phyloP scores from a whole-genome alignment of 2,888 invertebrate genomes.

The Rapana venosa region DNA sequence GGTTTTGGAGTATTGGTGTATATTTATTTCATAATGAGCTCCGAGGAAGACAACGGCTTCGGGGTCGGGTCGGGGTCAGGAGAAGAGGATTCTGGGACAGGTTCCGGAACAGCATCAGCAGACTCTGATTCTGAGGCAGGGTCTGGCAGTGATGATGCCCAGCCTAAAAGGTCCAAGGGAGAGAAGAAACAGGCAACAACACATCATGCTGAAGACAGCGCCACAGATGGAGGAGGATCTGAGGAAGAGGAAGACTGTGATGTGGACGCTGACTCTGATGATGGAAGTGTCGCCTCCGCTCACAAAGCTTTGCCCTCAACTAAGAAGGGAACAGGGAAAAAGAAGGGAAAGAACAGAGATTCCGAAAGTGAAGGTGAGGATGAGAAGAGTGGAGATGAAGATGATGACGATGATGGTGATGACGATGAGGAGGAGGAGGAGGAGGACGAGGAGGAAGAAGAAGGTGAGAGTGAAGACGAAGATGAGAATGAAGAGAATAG shows the following conservation, averaged over 20 bases:
- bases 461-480: conserved; percentile 8
- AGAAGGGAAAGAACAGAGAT: background rate
- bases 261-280: background rate
- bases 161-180: background rate
- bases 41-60: conserved; percentile 7
- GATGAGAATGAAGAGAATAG: background rate
- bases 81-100: background rate
- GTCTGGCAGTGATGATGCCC: background rate
- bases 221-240: background rate
- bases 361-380: background rate
- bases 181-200: background rate
- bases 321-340: background rate
- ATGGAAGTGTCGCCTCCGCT: background rate
- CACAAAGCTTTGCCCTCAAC: background rate
- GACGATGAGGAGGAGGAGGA: conserved; percentile 23
- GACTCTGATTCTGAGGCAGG: background rate
- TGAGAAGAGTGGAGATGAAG: background rate
- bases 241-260: conserved; percentile 27
- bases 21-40: conserved; percentile 21
- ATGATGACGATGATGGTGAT: conserved; percentile 9
- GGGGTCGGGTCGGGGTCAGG: conserved; percentile 23
- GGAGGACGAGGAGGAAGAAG: conserved; percentile 17
- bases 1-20: too few species aligned
- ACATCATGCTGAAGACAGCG: background rate
- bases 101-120: background rate